Conservation (phyloP, 2,888 invertebrate species). For the Neoascia interrupta region DNA sequence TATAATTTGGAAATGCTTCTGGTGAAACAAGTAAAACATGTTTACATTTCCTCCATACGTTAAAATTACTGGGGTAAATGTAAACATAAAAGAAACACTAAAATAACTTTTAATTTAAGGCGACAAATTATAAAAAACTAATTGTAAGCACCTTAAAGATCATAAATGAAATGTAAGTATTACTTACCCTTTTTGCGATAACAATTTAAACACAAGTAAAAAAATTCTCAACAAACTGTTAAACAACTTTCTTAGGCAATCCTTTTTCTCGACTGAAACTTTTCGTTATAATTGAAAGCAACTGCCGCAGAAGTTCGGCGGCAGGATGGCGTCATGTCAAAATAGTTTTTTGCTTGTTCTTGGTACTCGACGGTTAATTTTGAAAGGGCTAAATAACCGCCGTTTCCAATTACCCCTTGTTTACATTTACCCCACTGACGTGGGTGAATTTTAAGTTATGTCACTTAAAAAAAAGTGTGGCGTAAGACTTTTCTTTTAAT, state of each 20-base stretch:
- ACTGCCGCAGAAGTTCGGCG: not conserved
- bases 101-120: not conserved
- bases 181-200: not conserved
- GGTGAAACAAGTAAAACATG: not conserved
- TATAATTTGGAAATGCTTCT: not conserved
- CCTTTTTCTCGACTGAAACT: not conserved
- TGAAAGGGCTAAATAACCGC: not conserved
- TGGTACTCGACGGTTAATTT: not conserved
- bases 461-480: too few species aligned
- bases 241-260: not conserved
- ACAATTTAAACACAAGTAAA: not conserved
- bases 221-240: not conserved
- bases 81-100: not conserved
- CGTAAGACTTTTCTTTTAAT: too few species aligned
- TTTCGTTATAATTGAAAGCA: not conserved
- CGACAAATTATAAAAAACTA: not conserved
- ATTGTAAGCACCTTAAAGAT: not conserved
- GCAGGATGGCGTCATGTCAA: not conserved
- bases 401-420: not conserved
- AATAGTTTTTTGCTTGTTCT: not conserved
- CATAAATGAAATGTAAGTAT: not conserved
- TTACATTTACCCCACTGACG: not conserved
- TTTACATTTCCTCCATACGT: not conserved
- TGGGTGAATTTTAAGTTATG: too few species aligned
- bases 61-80: too few species aligned